A percentile compares a stretch with the other conserved stretches of the same genome.
Conservation (phyloP, 2,113 vertebrate genomes). For the Ardeotis arabs region DNA sequence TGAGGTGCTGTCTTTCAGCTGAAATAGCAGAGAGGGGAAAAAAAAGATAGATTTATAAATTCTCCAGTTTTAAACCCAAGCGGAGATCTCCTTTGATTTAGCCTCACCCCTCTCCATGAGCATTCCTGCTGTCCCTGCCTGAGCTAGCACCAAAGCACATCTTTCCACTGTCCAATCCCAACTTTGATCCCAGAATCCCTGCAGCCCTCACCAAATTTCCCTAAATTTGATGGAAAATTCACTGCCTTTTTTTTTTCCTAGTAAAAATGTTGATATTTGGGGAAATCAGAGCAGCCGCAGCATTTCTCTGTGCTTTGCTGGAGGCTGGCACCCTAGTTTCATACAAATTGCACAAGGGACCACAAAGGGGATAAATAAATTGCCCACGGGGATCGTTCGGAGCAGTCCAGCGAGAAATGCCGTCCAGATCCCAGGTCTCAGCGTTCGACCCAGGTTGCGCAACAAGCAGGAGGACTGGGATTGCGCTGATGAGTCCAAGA, state of each 20-base stretch:
- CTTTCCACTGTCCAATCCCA: neutral
- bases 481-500: neutral
- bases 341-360: neutral
- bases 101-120: neutral
- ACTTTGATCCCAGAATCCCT: neutral
- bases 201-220: neutral
- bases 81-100: neutral
- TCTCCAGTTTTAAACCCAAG: neutral
- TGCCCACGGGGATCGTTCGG: neutral
- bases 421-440: neutral
- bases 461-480: neutral
- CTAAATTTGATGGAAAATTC: neutral
- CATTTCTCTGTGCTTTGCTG: neutral
- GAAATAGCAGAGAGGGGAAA: neutral
- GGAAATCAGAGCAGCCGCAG: neutral
- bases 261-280: neutral
- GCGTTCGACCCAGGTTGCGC: fast-evolving
- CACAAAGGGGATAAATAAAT: neutral
- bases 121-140: neutral
- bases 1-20: neutral
- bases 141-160: neutral
- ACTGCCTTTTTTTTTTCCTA: neutral
- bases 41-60: neutral
- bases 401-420: neutral
- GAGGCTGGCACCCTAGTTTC: neutral